These are phyloP conservation scores for Chionomys nivalis DNA, from an alignment of 2,113 vertebrate genomes.

Conservation along the genomic window DNA sequence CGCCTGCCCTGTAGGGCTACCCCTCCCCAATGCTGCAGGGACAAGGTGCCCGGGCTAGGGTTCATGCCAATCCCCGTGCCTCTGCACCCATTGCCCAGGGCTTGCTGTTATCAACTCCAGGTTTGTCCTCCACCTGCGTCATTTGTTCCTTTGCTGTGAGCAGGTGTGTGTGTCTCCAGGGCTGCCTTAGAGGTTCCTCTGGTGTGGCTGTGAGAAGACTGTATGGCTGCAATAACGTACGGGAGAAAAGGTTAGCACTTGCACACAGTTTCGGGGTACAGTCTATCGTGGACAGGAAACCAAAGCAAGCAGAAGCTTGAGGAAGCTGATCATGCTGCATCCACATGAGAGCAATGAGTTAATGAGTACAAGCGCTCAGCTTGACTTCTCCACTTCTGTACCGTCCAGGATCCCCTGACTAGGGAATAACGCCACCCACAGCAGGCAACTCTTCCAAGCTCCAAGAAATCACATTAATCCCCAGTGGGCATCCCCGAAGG, in stretches of 20 bases:
- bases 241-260: neutral
- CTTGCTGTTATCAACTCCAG: neutral
- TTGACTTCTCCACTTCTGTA: neutral
- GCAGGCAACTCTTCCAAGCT: neutral
- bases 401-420: neutral
- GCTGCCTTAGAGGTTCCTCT: neutral
- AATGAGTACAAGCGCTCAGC: neutral
- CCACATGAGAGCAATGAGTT: neutral
- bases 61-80: too few species aligned
- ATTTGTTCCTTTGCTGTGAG: neutral
- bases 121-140: neutral
- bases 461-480: neutral
- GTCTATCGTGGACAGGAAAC: too few species aligned
- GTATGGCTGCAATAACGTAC: neutral
- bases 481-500: too few species aligned
- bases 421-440: neutral
- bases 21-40: neutral
- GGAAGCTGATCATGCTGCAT: neutral
- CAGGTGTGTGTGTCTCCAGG: neutral
- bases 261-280: neutral
- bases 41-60: accelerated
- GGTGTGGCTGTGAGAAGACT: too few species aligned
- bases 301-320: neutral
- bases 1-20: too few species aligned
- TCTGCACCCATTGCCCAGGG: neutral